Conservation (phyloP, 92 coral and sea anemone species). For the Umimayanthus chanpuru region DNA sequence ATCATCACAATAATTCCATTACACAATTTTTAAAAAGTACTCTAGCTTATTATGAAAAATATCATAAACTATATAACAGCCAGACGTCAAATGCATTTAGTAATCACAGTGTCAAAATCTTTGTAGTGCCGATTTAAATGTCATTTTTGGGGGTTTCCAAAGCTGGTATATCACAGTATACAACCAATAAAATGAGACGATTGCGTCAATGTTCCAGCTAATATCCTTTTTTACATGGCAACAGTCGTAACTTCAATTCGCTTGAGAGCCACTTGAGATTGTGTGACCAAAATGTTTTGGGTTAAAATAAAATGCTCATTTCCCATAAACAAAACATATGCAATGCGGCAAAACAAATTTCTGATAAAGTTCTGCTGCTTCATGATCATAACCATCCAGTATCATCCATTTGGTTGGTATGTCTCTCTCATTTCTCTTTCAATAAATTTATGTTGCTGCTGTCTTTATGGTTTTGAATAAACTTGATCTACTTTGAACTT, state of each 20-base stretch:
- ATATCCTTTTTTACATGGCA: neutral
- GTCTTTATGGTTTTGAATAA: neutral
- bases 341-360: neutral
- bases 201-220: neutral
- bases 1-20: neutral
- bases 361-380: neutral
- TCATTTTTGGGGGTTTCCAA: neutral
- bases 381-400: neutral
- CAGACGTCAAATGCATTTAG: neutral
- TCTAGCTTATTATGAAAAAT: neutral
- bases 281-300: slow-evolving; percentile 19
- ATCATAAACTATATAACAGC: neutral
- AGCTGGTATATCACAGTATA: neutral
- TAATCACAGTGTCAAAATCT: neutral
- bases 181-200: neutral
- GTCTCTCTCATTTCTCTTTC: no score
- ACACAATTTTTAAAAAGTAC: neutral
- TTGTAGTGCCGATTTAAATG: neutral
- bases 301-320: neutral
- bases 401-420: neutral
- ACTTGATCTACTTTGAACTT: neutral
- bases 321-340: neutral
- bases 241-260: neutral
- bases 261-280: slow-evolving; percentile 1
- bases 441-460: neutral